A percentile compares a stretch with the other conserved stretches of the same genome.
Evolutionary conservation across 2,888 invertebrate genomes (phyloP).

Genomic region (Leucophenga montana): DNA sequence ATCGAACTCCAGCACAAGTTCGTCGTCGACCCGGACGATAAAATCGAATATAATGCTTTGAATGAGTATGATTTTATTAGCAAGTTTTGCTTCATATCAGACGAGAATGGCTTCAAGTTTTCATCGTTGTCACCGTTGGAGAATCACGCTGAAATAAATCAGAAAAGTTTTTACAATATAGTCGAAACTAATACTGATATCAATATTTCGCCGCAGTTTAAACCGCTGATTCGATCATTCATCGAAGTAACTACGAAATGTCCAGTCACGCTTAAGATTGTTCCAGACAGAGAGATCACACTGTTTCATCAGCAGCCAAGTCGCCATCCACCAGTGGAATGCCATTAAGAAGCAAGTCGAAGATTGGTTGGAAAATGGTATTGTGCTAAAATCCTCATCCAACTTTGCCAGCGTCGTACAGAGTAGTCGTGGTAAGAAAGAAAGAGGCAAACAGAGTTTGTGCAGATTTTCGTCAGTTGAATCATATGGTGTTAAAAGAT

Average conservation of each 20-base stretch:
- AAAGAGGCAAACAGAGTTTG: too few species aligned
- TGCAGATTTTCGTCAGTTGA: conserved; percentile 36
- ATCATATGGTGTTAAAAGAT: conserved; percentile 31
- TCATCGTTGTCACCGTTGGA: neutral
- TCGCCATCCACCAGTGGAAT: too few species aligned
- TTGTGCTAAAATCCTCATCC: too few species aligned
- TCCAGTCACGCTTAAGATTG: conserved; percentile 30
- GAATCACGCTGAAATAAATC: conserved; percentile 8
- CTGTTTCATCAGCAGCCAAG: conserved; percentile 10
- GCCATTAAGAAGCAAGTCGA: too few species aligned
- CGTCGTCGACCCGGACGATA: conserved; percentile 22
- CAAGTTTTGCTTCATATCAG: conserved; percentile 14
- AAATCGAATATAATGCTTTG: conserved; percentile 28
- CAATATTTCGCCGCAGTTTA: conserved; percentile 24
- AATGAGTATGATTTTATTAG: conserved; percentile 28
- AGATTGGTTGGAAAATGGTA: too few species aligned
- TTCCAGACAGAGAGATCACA: conserved; percentile 23
- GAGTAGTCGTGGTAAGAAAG: too few species aligned
- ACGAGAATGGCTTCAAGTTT: conserved; percentile 19
- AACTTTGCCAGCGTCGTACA: too few species aligned
- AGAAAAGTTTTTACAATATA: conserved; percentile 26
- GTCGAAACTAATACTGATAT: conserved; percentile 14
- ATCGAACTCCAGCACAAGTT: conserved; percentile 24
- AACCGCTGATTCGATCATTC: conserved; percentile 2
- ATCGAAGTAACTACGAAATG: conserved; percentile 17